Percentiles rank a stretch among this genome's conserved stretches.
These are phyloP conservation scores for Zoroaster sp. DNA, from an alignment of 53 echinoderm and acorn worm species.

Conservation along the genomic window DNA sequence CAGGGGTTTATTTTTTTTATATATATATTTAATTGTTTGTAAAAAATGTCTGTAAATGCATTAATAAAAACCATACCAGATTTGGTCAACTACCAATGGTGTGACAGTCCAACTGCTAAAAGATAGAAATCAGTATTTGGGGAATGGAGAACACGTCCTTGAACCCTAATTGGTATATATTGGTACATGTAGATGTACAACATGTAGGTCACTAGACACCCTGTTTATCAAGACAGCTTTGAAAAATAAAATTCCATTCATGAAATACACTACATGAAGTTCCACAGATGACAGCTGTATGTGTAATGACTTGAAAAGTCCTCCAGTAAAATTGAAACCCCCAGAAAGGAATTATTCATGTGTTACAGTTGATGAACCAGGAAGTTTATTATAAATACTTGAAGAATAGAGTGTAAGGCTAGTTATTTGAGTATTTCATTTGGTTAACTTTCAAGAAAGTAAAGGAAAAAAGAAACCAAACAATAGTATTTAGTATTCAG, in stretches of 20 bases:
- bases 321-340: background rate
- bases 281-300: constrained; percentile 1
- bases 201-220: background rate
- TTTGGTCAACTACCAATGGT: background rate
- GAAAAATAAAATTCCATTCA: background rate
- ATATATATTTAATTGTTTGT: no score
- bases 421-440: no score
- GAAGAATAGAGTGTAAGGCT: no score
- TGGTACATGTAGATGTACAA: background rate
- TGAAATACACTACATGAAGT: background rate
- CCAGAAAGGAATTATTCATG: background rate
- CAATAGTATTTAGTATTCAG: no score
- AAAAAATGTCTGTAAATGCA: no score
- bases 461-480: no score
- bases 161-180: background rate
- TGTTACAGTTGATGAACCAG: background rate
- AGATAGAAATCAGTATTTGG: background rate
- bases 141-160: background rate
- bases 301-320: background rate
- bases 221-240: background rate
- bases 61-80: no score
- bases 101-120: background rate
- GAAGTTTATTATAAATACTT: no score
- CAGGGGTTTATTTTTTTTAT: no score
- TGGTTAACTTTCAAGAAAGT: no score